A percentile compares a stretch with the other conserved stretches of the same genome.
Conservation (phyloP, 2,888 invertebrate genomes). For the Geophilus truncorum region DNA sequence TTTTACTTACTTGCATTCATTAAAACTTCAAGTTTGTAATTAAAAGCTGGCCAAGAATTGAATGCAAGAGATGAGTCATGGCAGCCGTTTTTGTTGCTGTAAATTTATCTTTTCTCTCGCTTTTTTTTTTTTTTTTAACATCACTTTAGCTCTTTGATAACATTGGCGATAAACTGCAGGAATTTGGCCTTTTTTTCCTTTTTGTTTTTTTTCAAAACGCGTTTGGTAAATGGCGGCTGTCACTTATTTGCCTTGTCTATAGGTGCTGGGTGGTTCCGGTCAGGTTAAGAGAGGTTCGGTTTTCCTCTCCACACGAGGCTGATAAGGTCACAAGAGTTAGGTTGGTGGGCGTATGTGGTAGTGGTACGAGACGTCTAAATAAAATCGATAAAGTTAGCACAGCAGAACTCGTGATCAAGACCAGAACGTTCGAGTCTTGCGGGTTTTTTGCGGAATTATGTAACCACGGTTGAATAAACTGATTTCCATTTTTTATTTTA, state of each 20-base stretch:
- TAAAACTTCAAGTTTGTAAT: slow-evolving; percentile 6
- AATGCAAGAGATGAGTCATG: not conserved
- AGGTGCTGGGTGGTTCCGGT: not conserved
- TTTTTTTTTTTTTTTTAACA: not conserved
- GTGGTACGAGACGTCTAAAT: too few species aligned
- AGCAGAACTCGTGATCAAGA: not conserved
- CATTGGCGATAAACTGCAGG: not conserved
- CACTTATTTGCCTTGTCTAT: slow-evolving; percentile 15
- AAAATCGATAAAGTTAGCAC: not conserved
- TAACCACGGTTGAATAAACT: too few species aligned
- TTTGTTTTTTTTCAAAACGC: not conserved
- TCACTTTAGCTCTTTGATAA: not conserved
- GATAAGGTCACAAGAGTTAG: slow-evolving; percentile 3
- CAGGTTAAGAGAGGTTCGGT: not conserved
- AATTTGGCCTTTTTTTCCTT: too few species aligned
- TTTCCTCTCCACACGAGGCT: not conserved
- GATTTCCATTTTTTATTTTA: too few species aligned
- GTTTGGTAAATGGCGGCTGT: slow-evolving; percentile 2
- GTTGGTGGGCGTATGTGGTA: not conserved
- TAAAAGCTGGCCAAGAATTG: not conserved
- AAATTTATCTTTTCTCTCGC: not conserved
- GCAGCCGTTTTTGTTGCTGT: not conserved
- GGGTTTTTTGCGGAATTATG: not conserved
- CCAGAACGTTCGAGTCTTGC: not conserved
- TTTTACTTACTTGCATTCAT: not conserved